A percentile compares a stretch with the other conserved stretches of the same genome.
Conservation (phyloP, 2,888 invertebrate species). For the Chrysomela aeneicollis region DNA sequence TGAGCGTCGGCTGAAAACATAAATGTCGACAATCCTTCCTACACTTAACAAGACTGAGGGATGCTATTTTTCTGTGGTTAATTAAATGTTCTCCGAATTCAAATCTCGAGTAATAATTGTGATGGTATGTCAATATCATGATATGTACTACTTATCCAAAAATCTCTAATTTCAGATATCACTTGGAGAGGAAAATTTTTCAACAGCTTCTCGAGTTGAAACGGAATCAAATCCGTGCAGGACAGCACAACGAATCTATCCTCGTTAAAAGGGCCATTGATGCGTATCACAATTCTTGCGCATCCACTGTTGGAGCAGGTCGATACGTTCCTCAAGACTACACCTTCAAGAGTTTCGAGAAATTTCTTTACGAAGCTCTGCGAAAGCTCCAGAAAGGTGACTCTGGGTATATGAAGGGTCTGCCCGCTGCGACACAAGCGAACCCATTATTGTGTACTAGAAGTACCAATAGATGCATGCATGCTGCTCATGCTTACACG, state of each 20-base stretch:
- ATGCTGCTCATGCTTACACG: conserved; percentile 91
- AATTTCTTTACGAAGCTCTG: conserved; percentile 87
- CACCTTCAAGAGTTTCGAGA: conserved; percentile 82
- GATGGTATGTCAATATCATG: too few relatives aligned
- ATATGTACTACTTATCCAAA: too few relatives aligned
- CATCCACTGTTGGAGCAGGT: conserved; percentile 70
- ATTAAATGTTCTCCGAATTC: too few relatives aligned
- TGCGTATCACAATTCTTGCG: conserved; percentile 80
- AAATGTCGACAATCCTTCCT: too few relatives aligned
- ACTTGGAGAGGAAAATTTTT: conserved; percentile 90
- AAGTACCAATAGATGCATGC: conserved; percentile 88
- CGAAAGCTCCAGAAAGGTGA: conserved; percentile 78
- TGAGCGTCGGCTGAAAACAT: too few relatives aligned
- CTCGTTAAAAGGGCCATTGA: conserved; percentile 88
- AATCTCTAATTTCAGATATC: too few relatives aligned
- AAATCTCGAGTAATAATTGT: too few relatives aligned
- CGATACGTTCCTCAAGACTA: conserved; percentile 73
- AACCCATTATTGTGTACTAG: conserved; percentile 85
- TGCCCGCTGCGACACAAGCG: conserved; percentile 54
- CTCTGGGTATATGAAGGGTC: conserved; percentile 67
- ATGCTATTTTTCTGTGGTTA: too few relatives aligned
- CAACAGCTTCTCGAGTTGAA: conserved; percentile 93
- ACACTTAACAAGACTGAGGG: too few relatives aligned
- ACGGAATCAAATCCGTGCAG: conserved; percentile 89
- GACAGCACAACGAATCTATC: conserved; percentile 86